phyloP scores from a whole-genome alignment of 2,888 invertebrate genomes.

The Sisyra nigra region DNA sequence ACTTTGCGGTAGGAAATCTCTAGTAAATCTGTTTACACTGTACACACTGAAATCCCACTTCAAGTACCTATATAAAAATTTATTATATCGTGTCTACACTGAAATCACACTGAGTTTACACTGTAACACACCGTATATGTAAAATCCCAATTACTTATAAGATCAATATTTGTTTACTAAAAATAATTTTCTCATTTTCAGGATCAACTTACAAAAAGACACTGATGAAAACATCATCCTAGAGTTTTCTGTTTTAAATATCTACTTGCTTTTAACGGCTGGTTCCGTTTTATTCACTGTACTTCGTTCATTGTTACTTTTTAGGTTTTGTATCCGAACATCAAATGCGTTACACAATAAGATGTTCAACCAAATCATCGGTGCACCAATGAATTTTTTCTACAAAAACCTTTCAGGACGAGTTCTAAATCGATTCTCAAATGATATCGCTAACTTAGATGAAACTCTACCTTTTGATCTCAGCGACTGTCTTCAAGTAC shows the following conservation, averaged over 20 bases:
- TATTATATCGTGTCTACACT: too few species aligned
- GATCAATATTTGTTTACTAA: too few species aligned
- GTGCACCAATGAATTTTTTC: slow-evolving; percentile 57
- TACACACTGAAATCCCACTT: too few species aligned
- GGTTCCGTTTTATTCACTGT: slow-evolving; percentile 49
- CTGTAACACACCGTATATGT: too few species aligned
- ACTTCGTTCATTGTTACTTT: slow-evolving; percentile 33
- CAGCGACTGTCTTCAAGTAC: slow-evolving; percentile 28
- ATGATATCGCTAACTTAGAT: slow-evolving; percentile 60
- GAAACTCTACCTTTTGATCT: slow-evolving; percentile 40
- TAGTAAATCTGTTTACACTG: too few species aligned
- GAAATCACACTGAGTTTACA: too few species aligned
- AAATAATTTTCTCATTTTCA: slow-evolving; percentile 13
- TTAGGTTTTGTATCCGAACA: slow-evolving; percentile 43
- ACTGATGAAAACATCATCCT: neutral
- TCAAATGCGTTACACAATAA: slow-evolving; percentile 40
- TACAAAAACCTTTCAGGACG: slow-evolving; percentile 65
- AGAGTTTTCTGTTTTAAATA: slow-evolving; percentile 43
- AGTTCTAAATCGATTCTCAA: slow-evolving; percentile 56
- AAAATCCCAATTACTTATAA: too few species aligned
- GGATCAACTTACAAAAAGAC: slow-evolving; percentile 22
- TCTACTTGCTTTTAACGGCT: slow-evolving; percentile 76
- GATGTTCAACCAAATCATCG: slow-evolving; percentile 43
- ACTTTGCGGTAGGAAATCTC: too few species aligned
- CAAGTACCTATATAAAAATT: too few species aligned